Evolutionary conservation across 2,888 invertebrate genomes (phyloP).

Genomic region (Malthinus seriepunctatus): DNA sequence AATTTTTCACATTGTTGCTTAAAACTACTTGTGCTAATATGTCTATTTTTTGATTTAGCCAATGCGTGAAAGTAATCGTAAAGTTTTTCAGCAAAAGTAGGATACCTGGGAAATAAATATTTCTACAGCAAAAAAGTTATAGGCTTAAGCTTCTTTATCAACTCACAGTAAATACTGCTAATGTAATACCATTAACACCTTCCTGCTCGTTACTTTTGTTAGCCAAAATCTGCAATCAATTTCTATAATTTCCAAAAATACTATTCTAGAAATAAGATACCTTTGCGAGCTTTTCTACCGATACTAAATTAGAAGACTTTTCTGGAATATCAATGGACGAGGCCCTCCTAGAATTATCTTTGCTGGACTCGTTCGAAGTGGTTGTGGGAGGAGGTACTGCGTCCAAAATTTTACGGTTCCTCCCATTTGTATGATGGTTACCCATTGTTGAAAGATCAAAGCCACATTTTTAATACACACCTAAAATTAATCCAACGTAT

Average conservation of each 20-base stretch:
- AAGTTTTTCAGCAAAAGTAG: slow-evolving; percentile 70
- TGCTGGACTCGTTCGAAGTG: slow-evolving; percentile 55
- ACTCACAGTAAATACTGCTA: slow-evolving; percentile 66
- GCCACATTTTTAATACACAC: slow-evolving; percentile 24
- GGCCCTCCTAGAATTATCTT: slow-evolving; percentile 64
- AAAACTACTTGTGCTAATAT: slow-evolving; percentile 68
- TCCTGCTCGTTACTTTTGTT: slow-evolving; percentile 72
- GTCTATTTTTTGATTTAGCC: slow-evolving; percentile 63
- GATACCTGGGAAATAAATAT: slow-evolving; percentile 79
- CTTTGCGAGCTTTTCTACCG: slow-evolving; percentile 77
- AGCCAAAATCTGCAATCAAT: slow-evolving; percentile 64
- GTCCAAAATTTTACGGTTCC: slow-evolving; percentile 38
- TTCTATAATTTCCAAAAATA: not conserved
- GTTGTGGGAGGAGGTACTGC: slow-evolving; percentile 42
- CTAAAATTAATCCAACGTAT: too few relatives aligned
- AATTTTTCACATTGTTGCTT: slow-evolving; percentile 74
- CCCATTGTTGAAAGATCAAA: slow-evolving; percentile 44
- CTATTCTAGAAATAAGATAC: slow-evolving; percentile 50
- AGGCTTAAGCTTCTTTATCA: slow-evolving; percentile 23
- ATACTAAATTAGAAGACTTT: slow-evolving; percentile 66
- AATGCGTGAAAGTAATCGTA: slow-evolving; percentile 66
- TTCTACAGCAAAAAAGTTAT: slow-evolving; percentile 56
- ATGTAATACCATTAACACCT: slow-evolving; percentile 71
- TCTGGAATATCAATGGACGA: slow-evolving; percentile 71
- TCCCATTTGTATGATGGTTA: slow-evolving; percentile 50